These are phyloP conservation scores for Anguilla rostrata DNA, from an alignment of 2,113 vertebrate genomes.

Conservation along the genomic window DNA sequence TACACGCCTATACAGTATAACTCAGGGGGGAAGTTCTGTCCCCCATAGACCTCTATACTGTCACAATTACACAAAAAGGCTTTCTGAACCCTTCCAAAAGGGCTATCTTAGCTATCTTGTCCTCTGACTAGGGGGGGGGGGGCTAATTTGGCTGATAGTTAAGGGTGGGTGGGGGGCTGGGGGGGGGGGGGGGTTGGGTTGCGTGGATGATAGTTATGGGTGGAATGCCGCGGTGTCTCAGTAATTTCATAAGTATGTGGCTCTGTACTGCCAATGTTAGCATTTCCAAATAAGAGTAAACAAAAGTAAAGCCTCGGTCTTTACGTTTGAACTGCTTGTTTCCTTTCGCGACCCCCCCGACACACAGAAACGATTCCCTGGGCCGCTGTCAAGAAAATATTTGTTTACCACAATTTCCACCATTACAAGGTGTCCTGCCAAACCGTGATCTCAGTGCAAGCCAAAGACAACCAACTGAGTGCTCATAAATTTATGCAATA, in stretches of 20 bases:
- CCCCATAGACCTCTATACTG: not conserved
- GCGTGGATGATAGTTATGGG: not conserved
- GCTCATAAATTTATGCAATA: constrained; percentile 55
- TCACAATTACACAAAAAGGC: not conserved
- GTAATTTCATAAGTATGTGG: not conserved
- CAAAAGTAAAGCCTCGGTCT: not conserved
- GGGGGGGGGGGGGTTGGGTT: too few relatives aligned
- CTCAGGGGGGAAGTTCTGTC: not conserved
- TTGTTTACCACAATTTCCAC: constrained; percentile 50
- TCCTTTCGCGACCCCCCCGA: not conserved
- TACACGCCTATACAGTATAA: not conserved
- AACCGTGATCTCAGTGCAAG: constrained; percentile 47
- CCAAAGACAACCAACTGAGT: constrained; percentile 57
- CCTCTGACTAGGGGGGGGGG: too few relatives aligned
- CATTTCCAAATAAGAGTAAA: not conserved
- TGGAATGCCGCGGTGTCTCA: not conserved
- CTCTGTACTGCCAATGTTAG: not conserved
- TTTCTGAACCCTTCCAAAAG: not conserved
- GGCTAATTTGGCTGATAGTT: not conserved
- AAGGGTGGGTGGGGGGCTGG: too few relatives aligned
- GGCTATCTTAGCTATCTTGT: not conserved
- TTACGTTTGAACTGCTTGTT: not conserved
- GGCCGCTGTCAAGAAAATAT: constrained; percentile 48
- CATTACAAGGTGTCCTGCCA: constrained; percentile 68
- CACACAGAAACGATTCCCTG: not conserved